These are phyloP conservation scores for Steatocranus sp. DNA, from an alignment of 2,797 vertebrate genomes.

Conservation along the genomic window DNA sequence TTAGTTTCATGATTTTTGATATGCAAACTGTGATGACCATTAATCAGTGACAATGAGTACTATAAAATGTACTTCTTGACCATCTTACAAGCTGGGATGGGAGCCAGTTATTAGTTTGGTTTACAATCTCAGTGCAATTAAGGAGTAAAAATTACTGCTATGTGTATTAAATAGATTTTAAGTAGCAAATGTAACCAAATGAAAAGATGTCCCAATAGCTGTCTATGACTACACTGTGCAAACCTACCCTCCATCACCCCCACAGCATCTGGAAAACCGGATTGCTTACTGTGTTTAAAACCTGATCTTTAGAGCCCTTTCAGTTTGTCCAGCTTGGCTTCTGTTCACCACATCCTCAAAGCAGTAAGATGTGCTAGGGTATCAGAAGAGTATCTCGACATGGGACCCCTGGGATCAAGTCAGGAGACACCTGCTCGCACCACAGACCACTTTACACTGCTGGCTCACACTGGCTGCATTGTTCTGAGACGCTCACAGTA, in stretches of 20 bases:
- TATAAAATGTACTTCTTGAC: not conserved
- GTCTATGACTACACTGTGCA: not conserved
- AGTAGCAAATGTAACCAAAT: not conserved
- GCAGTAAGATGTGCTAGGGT: constrained; percentile 12
- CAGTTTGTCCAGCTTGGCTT: not conserved
- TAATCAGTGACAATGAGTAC: too few relatives aligned
- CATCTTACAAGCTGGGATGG: not conserved
- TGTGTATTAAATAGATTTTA: not conserved
- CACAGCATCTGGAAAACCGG: not conserved
- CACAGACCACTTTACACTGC: constrained; percentile 33
- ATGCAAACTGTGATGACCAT: not conserved
- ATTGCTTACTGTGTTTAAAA: not conserved
- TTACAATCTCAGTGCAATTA: not conserved
- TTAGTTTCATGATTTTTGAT: not conserved
- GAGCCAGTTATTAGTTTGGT: not conserved
- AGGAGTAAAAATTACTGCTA: not conserved
- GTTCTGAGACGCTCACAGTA: constrained; percentile 41
- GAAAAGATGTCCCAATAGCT: not conserved
- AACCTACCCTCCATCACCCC: not conserved
- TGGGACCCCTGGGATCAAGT: constrained; percentile 36
- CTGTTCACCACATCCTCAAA: constrained; percentile 9
- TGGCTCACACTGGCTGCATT: constrained; percentile 48
- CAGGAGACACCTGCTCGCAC: constrained; percentile 58
- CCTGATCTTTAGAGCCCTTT: constrained; percentile 16
- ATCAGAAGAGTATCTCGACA: constrained; percentile 35